Evolutionary conservation across 2,888 invertebrate species (phyloP).

Genomic region (Temnothorax unifasciatus): DNA sequence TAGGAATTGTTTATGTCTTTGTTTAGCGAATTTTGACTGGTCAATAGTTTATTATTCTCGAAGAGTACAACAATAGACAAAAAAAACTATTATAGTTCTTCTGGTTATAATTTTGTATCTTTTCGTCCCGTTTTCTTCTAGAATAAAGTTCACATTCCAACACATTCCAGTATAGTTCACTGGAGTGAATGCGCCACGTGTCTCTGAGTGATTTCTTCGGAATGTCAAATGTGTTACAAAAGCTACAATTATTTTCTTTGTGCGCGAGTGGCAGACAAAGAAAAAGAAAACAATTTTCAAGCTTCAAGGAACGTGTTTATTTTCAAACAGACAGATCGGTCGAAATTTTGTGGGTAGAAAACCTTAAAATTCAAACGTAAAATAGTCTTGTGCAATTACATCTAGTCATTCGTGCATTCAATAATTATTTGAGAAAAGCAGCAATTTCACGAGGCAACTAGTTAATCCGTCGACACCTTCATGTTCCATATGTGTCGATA

Average conservation of each 20-base stretch:
- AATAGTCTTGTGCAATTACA: too few species aligned
- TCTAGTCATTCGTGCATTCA: neutral
- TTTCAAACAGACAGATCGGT: neutral
- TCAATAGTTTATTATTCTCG: too few species aligned
- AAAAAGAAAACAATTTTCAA: constrained; percentile 2
- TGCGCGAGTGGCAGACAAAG: neutral
- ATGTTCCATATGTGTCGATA: neutral
- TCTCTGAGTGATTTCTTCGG: neutral
- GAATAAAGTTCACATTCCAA: too few species aligned
- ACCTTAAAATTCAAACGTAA: neutral
- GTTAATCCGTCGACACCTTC: neutral
- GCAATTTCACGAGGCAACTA: neutral
- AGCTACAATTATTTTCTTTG: neutral
- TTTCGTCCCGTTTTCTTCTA: too few species aligned
- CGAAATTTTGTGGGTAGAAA: neutral
- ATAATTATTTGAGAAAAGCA: neutral
- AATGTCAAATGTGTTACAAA: neutral
- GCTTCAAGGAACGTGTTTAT: neutral
- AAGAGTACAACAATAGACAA: too few species aligned
- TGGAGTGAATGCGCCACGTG: neutral
- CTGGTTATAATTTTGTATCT: too few species aligned
- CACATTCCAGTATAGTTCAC: too few species aligned
- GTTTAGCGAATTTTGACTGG: too few species aligned
- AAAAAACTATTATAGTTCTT: too few species aligned
- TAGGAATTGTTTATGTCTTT: too few species aligned